phyloP scores from a whole-genome alignment of 2,113 vertebrate species.

The Melanerpes formicivorus region DNA sequence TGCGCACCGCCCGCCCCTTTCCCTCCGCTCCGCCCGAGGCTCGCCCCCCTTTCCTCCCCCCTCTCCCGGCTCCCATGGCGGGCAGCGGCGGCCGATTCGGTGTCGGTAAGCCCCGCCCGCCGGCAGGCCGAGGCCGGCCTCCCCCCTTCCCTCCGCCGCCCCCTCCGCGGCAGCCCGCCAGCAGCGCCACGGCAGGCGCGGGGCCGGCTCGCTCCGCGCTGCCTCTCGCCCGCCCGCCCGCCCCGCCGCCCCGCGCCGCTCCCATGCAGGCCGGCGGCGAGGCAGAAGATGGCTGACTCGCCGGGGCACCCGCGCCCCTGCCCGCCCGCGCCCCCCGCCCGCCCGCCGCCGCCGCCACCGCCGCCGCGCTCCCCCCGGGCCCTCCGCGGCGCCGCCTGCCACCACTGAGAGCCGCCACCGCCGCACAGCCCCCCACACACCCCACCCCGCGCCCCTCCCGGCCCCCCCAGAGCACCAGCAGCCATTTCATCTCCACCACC shows the following conservation, averaged over 20 bases:
- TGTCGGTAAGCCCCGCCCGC: constrained; percentile 74
- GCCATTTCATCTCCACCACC: constrained; percentile 82
- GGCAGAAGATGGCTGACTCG: constrained; percentile 91
- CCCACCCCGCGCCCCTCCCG: constrained; percentile 40
- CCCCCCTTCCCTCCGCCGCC: constrained; percentile 80
- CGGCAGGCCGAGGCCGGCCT: constrained; percentile 78
- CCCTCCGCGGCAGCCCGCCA: constrained; percentile 82
- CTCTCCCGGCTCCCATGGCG: background rate
- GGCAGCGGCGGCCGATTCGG: constrained; percentile 46
- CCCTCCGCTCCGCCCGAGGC: background rate
- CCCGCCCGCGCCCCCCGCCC: background rate
- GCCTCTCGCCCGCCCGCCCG: background rate
- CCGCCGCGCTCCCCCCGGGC: too few species aligned
- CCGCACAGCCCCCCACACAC: too few species aligned
- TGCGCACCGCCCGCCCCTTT: background rate
- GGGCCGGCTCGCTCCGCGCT: constrained; percentile 43
- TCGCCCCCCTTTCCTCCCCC: background rate
- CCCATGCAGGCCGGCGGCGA: constrained; percentile 72
- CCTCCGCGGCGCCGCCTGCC: too few species aligned
- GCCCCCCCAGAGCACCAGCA: constrained; percentile 76
- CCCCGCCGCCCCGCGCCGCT: background rate
- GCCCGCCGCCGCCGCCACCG: too few species aligned
- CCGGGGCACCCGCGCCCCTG: constrained; percentile 35
- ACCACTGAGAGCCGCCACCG: too few species aligned
- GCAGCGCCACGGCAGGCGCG: constrained; percentile 81